phyloP scores from a whole-genome alignment of 2,888 invertebrate species.

The Netelia inedita region DNA sequence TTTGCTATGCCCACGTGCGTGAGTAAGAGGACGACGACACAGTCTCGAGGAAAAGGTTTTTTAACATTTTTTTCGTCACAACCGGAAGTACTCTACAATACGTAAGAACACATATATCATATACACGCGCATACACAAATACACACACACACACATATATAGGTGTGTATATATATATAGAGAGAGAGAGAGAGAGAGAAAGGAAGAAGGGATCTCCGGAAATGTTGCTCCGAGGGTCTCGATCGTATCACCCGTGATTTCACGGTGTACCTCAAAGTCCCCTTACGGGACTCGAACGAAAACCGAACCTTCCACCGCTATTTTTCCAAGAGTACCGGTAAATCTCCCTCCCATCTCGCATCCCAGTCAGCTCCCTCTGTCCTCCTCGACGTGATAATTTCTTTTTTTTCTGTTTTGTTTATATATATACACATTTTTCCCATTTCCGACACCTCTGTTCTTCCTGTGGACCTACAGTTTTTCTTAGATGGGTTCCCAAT shows the following conservation, averaged over 20 bases:
- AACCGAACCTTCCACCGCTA: conserved; percentile 7
- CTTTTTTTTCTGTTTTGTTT: neutral
- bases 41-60: neutral
- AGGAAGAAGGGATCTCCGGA: conserved; percentile 1
- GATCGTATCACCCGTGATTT: conserved; percentile 50
- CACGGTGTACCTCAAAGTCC: conserved; percentile 37
- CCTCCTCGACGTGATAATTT: neutral
- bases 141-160: neutral
- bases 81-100: conserved; percentile 18
- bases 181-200: neutral
- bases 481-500: too few species aligned
- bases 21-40: conserved; percentile 2
- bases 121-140: neutral
- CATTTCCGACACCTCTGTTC: too few species aligned
- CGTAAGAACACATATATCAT: neutral
- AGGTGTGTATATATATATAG: neutral
- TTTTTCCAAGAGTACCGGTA: conserved; percentile 31
- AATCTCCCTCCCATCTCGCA: conserved; percentile 23
- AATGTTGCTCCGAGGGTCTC: conserved; percentile 1
- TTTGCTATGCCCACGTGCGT: conserved; percentile 2
- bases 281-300: conserved; percentile 51
- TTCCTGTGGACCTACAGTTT: too few species aligned
- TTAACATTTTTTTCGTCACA: conserved; percentile 5
- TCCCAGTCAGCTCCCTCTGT: neutral
- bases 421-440: too few species aligned